phyloP scores from a whole-genome alignment of 2,888 invertebrate genomes.

The Ochropacha duplaris region DNA sequence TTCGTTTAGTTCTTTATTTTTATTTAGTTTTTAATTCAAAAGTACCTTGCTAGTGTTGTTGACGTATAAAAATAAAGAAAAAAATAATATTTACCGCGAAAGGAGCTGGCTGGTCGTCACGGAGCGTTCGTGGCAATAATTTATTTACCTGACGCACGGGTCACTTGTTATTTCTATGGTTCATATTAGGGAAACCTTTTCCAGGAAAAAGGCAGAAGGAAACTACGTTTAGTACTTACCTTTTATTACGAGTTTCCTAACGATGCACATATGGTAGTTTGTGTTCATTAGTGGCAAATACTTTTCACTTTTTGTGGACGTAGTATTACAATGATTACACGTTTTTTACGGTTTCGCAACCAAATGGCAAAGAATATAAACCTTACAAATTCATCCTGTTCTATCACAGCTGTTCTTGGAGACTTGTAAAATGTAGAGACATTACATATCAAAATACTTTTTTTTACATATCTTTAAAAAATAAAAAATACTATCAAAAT shows the following conservation, averaged over 20 bases:
- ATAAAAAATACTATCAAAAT: too few species aligned
- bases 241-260: slow-evolving; percentile 23
- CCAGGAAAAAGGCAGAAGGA: slow-evolving; percentile 27
- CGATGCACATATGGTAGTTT: slow-evolving; percentile 5
- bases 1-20: neutral
- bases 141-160: slow-evolving; percentile 28
- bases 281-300: neutral
- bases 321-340: neutral
- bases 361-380: too few species aligned
- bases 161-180: slow-evolving; percentile 30
- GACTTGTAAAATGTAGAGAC: too few species aligned
- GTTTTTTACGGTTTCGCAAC: too few species aligned
- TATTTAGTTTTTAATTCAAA: neutral
- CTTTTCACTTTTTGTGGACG: neutral
- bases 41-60: neutral
- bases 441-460: too few species aligned
- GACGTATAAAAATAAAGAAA: neutral
- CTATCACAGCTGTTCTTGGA: too few species aligned
- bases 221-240: slow-evolving; percentile 29
- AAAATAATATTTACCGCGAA: neutral
- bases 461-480: too few species aligned
- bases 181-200: slow-evolving; percentile 38
- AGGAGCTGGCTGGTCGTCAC: neutral
- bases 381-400: too few species aligned
- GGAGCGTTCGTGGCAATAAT: slow-evolving; percentile 6